These are phyloP conservation scores for Polydesmus complanatus DNA, from an alignment of 2,888 invertebrate species.

Conservation along the genomic window DNA sequence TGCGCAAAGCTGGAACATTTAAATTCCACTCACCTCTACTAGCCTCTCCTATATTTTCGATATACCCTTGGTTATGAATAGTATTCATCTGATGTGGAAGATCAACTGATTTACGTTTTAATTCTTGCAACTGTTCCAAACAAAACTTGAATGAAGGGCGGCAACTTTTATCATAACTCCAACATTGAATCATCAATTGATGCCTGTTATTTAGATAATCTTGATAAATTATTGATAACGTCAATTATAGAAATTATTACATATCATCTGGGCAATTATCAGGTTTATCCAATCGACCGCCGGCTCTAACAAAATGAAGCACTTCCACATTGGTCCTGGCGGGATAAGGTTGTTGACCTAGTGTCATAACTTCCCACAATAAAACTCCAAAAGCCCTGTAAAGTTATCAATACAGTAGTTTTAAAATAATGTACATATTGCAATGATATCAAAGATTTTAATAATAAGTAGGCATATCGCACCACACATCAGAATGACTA, in stretches of 20 bases:
- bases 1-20: neutral
- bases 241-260: conserved; percentile 28
- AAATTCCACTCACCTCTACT: conserved; percentile 1
- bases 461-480: conserved; percentile 1
- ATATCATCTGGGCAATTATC: conserved; percentile 64
- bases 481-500: conserved; percentile 91
- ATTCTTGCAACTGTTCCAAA: conserved; percentile 45
- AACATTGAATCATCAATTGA: conserved; percentile 71
- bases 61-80: conserved; percentile 38
- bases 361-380: conserved; percentile 91
- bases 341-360: conserved; percentile 94
- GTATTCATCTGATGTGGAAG: conserved; percentile 32
- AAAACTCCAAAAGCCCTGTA: conserved; percentile 47
- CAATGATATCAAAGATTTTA: neutral
- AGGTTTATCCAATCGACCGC: conserved; percentile 55
- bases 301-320: conserved; percentile 70
- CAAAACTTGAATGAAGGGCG: conserved; percentile 78
- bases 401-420: conserved; percentile 15
- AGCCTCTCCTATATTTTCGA: conserved; percentile 26
- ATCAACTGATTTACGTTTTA: conserved; percentile 29
- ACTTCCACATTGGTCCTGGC: conserved; percentile 86
- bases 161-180: conserved; percentile 66
- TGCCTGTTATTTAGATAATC: conserved; percentile 42
- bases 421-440: no score
- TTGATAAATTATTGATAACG: neutral